Evolutionary conservation across 2,888 invertebrate genomes (phyloP), one percentile per base, ranked within the genome.

Genomic region (Lepidocyrtinus sp.): DNA sequence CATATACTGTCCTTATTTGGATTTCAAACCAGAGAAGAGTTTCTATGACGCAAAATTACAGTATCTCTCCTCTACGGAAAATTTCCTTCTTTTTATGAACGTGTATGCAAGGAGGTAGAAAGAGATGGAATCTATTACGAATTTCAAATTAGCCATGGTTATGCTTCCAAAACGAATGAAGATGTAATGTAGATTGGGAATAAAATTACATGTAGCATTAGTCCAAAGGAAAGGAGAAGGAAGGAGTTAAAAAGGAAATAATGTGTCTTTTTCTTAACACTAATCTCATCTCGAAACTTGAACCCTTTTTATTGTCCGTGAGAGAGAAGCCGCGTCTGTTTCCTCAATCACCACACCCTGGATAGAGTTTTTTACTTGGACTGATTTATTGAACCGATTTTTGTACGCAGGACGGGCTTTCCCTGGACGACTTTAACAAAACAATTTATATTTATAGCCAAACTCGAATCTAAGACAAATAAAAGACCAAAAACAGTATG

Each of bases 301-400:
- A 64, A 27, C 64, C 25, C 17, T 64, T 25, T 65, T 69, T 59
- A 15, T 27, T 27, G 36, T 69, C 59, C 26, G 12, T 55, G 12
- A 12, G 5, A 55, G 12, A 12, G 62, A 62, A 5, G 22, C 62
- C 24, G 21, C 24, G 21, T 3, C 62, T 3, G 5, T 2, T 24
- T 62, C 22, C 22, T 62, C 62, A 22, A 59, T 46, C 82, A 82
- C 84, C 84, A 85, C 85, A 83, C 83, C 84, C 84, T 82, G 78
- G 68, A 78, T 62, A 78, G 62, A 9, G 45, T 61, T 24, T 27
- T 78, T 70, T 72, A 82, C 19, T 79, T 67, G 85, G 82, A 82
- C 85, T 85, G 85, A 85, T 85, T 85, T 85, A 85, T 85, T 83
- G 83, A 75, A 68, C 72, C 81, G 81, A 81, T 84, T 64, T 50